Conservation (phyloP, 2,888 invertebrate genomes). For the Mythimna vitellina region DNA sequence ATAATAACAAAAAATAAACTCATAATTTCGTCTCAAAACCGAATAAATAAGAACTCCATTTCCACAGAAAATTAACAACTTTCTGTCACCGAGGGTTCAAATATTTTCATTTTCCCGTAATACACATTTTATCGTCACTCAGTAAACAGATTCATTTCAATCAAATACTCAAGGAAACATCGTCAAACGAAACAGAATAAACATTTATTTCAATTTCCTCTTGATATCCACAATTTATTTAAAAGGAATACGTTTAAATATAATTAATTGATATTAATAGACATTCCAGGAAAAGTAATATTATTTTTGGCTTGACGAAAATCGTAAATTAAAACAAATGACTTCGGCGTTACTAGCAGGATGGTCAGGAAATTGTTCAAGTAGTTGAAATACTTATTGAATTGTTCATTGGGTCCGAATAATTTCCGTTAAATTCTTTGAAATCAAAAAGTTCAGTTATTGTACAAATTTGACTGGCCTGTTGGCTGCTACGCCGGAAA, state of each 20-base stretch:
- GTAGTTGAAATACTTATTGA: constrained; percentile 1
- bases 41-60: constrained; percentile 10
- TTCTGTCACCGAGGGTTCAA: constrained; percentile 5
- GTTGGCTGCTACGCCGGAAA: no score
- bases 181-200: constrained; percentile 16
- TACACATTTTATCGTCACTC: constrained; percentile 29
- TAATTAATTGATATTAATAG: constrained; percentile 48
- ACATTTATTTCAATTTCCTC: constrained; percentile 27
- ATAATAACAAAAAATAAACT: background rate
- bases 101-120: constrained; percentile 23
- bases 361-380: constrained; percentile 13
- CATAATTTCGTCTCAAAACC: background rate
- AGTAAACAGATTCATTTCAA: constrained; percentile 47
- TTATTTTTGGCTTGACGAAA: constrained; percentile 6
- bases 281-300: constrained; percentile 11
- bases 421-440: background rate
- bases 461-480: no score
- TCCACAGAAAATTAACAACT: constrained; percentile 23
- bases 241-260: constrained; percentile 10
- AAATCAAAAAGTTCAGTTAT: background rate
- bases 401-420: background rate
- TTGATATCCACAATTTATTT: constrained; percentile 15
- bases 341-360: constrained; percentile 1
- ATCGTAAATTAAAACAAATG: constrained; percentile 33
- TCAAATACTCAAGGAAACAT: constrained; percentile 22